These are phyloP conservation scores for Clunio marinus DNA, from an alignment of 2,888 invertebrate genomes.

Conservation along the genomic window DNA sequence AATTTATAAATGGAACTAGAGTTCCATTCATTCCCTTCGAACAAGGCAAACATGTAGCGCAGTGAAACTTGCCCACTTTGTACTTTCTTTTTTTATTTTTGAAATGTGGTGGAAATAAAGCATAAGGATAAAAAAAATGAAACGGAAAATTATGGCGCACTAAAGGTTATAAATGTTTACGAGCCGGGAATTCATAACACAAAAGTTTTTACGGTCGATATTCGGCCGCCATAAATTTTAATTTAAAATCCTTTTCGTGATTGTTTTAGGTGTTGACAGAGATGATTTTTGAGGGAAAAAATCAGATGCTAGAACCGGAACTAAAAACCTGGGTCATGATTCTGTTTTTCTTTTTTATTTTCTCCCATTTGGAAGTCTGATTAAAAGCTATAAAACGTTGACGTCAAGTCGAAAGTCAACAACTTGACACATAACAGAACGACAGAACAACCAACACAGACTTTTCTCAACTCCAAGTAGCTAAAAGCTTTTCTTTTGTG, in stretches of 20 bases:
- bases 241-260: not conserved
- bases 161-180: conserved; percentile 5
- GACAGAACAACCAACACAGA: no score
- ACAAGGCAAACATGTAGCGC: not conserved
- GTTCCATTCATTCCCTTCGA: not conserved
- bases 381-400: not conserved
- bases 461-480: no score
- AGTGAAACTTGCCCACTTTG: not conserved
- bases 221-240: conserved; percentile 2
- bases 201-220: not conserved
- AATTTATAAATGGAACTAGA: conserved; percentile 32
- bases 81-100: no score
- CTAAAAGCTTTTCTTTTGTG: no score
- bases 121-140: not conserved
- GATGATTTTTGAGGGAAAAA: no score
- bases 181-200: conserved; percentile 13
- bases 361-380: not conserved
- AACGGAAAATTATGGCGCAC: not conserved
- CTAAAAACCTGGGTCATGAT: no score
- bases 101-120: not conserved
- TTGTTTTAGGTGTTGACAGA: no score
- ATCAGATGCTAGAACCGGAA: no score
- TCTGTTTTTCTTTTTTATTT: no score
- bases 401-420: not conserved
- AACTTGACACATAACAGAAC: not conserved